Evolutionary conservation across 1,140 invertebrate species (phyloP), one percentile per base, ranked within the genome.

Genomic region (Triops cancriformis): DNA sequence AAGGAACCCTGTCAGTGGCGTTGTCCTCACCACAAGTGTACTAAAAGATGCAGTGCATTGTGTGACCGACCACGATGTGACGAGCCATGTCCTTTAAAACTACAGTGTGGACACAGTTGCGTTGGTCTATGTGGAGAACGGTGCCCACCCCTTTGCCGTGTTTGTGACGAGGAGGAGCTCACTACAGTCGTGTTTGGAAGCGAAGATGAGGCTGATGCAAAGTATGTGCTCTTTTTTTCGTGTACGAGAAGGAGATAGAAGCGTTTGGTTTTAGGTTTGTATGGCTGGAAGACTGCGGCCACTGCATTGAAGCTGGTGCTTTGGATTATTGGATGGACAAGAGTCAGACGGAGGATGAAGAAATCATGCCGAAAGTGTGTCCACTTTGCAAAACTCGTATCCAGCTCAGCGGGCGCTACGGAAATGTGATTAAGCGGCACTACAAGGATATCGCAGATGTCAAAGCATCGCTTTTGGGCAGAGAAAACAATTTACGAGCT

Each of bases 121-220:
- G 85, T 88, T 81, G 90, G 90, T 28, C 87, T 90, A 75, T 92
- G 91, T 84, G 90, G 90, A 14, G 91, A 93, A 88, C 82, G 87
- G 85, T 83, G 86, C 83, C 88, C 84, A 81, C 79, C 78, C 2
- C 83, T 82, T 18, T 87, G 86, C 81, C 79, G 82, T 18, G 78
- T 82, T 12, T 87, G 85, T 78, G 79, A 88, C 79, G 81, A 82
- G 26, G 85, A 88, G 83, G 85, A 80, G 88, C 81, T 90, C 0
- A 84, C 83, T 28, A 84, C 87, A 72, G 87, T 92, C 78, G 85
- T 91, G 26, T 79, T 83, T 80, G 89, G 89, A 9, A 86, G 84
- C 80, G 86, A 88, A 80, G 88, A 87, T 78, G 87, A 88, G 1
- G 84, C 86, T 37, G 84, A 88, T 81, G 87, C 87, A n/a, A 86